phyloP scores from a whole-genome alignment of 2,888 invertebrate genomes.

The Fissipunctia ypsillon region DNA sequence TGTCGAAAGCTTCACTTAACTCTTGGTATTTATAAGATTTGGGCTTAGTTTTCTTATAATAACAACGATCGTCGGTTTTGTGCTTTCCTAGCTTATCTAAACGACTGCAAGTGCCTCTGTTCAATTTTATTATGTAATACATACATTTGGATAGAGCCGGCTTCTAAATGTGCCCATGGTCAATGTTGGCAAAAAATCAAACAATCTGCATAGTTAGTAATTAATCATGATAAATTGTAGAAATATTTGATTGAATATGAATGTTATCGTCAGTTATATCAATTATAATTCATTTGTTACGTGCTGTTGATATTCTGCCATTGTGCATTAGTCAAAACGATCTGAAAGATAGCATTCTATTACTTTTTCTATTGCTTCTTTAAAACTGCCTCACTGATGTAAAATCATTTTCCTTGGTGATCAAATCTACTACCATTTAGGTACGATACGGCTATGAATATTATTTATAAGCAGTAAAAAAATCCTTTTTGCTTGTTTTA shows the following conservation, averaged over 20 bases:
- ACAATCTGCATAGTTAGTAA: slow-evolving; percentile 20
- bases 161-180: slow-evolving; percentile 16
- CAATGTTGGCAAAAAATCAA: slow-evolving; percentile 37
- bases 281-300: not conserved
- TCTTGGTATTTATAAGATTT: not conserved
- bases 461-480: not conserved
- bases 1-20: slow-evolving; percentile 7
- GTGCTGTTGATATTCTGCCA: slow-evolving; percentile 2
- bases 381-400: slow-evolving; percentile 3
- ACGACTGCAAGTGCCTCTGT: slow-evolving; percentile 11
- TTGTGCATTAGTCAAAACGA: slow-evolving; percentile 8
- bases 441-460: too few species aligned
- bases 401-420: not conserved
- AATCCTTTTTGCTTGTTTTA: not conserved
- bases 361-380: not conserved
- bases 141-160: not conserved
- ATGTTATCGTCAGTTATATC: slow-evolving; percentile 9
- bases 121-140: slow-evolving; percentile 4
- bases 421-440: not conserved
- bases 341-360: not conserved
- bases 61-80: not conserved
- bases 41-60: not conserved
- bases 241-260: slow-evolving; percentile 19
- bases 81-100: not conserved
- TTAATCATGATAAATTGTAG: slow-evolving; percentile 38